Conservation (phyloP, 2,113 vertebrate species). For the Halcyon malimbica region DNA sequence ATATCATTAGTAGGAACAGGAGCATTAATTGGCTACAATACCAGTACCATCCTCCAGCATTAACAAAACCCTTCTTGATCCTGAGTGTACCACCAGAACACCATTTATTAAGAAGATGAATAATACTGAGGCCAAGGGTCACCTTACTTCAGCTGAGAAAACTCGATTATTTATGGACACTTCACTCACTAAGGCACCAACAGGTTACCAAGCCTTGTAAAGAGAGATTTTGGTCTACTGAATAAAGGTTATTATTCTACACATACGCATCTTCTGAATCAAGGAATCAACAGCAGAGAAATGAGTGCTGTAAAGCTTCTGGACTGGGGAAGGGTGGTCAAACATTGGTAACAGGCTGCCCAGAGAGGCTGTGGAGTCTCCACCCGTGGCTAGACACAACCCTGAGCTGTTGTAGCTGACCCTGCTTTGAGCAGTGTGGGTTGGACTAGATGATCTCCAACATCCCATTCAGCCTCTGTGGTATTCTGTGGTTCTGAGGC, state of each 20-base stretch:
- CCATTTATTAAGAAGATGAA: slow-evolving; percentile 43
- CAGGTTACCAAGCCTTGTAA: neutral
- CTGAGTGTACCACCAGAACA: neutral
- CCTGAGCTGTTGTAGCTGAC: neutral
- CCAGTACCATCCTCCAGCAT: neutral
- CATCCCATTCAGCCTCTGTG: neutral
- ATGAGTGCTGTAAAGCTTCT: neutral
- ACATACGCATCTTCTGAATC: neutral
- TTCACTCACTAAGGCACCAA: neutral
- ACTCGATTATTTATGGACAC: slow-evolving; percentile 18
- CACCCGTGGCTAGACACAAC: neutral
- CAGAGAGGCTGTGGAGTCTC: neutral
- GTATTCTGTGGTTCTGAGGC: neutral
- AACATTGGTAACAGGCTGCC: neutral
- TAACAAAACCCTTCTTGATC: slow-evolving; percentile 48
- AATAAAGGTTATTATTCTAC: neutral
- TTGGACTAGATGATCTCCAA: neutral
- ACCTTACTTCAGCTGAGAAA: neutral
- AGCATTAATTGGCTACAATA: slow-evolving; percentile 35
- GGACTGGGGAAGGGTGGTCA: neutral
- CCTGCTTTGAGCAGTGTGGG: neutral
- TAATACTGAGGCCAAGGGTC: neutral
- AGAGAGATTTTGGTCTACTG: neutral
- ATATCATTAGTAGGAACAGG: slow-evolving; percentile 50
- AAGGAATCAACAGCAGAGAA: neutral